A percentile compares a stretch with the other conserved stretches of the same genome.
Conservation (phyloP, 2,888 invertebrate species). For the Aphidius colemani region DNA sequence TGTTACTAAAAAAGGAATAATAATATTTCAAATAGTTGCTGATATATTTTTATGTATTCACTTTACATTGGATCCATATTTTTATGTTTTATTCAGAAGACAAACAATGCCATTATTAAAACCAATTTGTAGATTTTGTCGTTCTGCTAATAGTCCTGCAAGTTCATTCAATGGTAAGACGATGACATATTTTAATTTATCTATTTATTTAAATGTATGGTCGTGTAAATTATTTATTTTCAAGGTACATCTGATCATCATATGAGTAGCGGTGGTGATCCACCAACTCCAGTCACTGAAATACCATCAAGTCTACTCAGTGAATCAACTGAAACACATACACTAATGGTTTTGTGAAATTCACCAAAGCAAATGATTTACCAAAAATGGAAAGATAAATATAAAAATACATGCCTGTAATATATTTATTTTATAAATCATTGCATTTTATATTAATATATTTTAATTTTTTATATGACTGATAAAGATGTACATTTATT, state of each 20-base stretch:
- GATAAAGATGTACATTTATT: constrained; percentile 1
- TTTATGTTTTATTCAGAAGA: constrained; percentile 75
- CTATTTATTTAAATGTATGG: not conserved
- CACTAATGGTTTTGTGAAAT: constrained; percentile 16
- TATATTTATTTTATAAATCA: too few species aligned
- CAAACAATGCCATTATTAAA: constrained; percentile 52
- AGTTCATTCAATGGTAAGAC: constrained; percentile 51
- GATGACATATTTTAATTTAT: not conserved
- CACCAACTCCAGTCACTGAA: constrained; percentile 57
- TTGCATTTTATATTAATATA: not conserved
- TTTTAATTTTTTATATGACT: not conserved
- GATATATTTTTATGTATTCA: constrained; percentile 80
- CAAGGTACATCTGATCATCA: constrained; percentile 53
- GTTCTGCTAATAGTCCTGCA: constrained; percentile 50
- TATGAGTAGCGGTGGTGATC: constrained; percentile 52
- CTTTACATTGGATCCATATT: constrained; percentile 81
- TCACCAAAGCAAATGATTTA: constrained; percentile 34
- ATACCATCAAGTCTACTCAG: constrained; percentile 55
- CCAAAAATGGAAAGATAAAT: constrained; percentile 20
- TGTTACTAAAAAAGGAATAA: constrained; percentile 42
- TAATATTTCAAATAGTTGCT: constrained; percentile 65
- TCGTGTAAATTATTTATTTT: constrained; percentile 6
- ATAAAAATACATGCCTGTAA: too few species aligned
- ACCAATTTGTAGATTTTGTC: constrained; percentile 52
- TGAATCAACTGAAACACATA: constrained; percentile 43